These are phyloP conservation scores for Oreocharis arfaki DNA, from an alignment of 2,113 vertebrate species.

Conservation along the genomic window DNA sequence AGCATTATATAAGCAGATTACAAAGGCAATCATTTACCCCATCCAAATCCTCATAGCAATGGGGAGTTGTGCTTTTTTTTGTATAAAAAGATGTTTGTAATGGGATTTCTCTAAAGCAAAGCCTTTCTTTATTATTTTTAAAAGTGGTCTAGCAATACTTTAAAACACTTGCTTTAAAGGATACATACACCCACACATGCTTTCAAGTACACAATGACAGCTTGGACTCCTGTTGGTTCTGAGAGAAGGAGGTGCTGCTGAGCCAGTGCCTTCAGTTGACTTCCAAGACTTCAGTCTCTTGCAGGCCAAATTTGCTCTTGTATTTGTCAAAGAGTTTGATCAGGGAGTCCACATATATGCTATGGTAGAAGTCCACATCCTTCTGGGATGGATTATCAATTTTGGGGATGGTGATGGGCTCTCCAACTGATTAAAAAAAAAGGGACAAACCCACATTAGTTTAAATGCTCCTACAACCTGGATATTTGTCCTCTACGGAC, in stretches of 20 bases:
- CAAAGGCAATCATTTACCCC: background rate
- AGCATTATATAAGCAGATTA: background rate
- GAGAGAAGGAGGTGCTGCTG: background rate
- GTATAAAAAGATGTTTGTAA: background rate
- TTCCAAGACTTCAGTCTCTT: constrained; percentile 81
- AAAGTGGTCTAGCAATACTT: constrained; percentile 63
- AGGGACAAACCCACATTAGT: background rate
- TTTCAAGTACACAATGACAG: constrained; percentile 64
- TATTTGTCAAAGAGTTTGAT: constrained; percentile 88
- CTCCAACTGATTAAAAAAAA: constrained; percentile 79
- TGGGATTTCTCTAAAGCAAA: constrained; percentile 25
- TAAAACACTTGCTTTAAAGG: constrained; percentile 68
- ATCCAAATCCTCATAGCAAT: background rate
- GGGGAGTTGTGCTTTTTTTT: background rate
- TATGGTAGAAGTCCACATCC: constrained; percentile 89
- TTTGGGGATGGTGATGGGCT: constrained; percentile 92
- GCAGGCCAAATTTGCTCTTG: constrained; percentile 88
- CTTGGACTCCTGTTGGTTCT: constrained; percentile 16
- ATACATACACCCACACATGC: constrained; percentile 42
- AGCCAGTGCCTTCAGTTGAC: constrained; percentile 77
- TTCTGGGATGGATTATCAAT: constrained; percentile 80
- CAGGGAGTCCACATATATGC: constrained; percentile 85
- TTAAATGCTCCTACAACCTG: background rate
- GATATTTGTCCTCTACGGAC: background rate
- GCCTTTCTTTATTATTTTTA: constrained; percentile 25